A percentile compares a stretch with the other conserved stretches of the same genome.
Evolutionary conservation across 2,797 vertebrate species (phyloP).

Genomic region (Ctenosaura bakeri): DNA sequence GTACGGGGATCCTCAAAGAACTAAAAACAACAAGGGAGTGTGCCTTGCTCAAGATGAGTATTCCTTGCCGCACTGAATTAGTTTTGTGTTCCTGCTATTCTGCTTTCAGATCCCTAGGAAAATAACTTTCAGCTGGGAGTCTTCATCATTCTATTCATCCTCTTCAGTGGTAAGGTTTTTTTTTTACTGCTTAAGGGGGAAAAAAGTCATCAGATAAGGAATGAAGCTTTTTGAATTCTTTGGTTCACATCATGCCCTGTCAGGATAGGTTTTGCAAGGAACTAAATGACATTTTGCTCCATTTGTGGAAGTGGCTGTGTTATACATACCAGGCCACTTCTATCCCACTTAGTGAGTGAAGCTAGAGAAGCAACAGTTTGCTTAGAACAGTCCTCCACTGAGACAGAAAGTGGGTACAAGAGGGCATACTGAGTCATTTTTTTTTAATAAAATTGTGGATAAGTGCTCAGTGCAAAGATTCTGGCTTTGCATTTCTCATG

Average conservation of each 20-base stretch:
- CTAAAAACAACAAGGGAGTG: not conserved
- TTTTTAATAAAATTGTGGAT: not conserved
- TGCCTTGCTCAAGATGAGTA: not conserved
- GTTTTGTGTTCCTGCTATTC: constrained; percentile 35
- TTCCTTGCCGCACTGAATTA: not conserved
- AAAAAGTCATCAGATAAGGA: not conserved
- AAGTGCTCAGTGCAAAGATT: not conserved
- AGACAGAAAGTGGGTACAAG: not conserved
- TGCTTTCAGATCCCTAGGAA: constrained; percentile 80
- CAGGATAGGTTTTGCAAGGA: not conserved
- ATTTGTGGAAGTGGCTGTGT: not conserved
- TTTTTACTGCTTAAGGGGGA: not conserved
- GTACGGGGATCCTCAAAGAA: not conserved
- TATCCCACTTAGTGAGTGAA: not conserved
- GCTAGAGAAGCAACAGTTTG: not conserved
- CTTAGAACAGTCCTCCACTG: not conserved
- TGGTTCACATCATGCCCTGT: not conserved
- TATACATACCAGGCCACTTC: not conserved
- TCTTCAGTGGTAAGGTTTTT: constrained; percentile 84
- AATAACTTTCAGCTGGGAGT: constrained; percentile 79
- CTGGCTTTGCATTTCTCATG: not conserved
- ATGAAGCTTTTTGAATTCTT: not conserved
- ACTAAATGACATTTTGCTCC: not conserved
- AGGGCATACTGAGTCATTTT: not conserved
- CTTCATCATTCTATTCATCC: constrained; percentile 73